Evolutionary conservation across 2,113 vertebrate genomes (phyloP), one percentile per base, ranked within the genome.

Genomic region (Archocentrus centrarchus): DNA sequence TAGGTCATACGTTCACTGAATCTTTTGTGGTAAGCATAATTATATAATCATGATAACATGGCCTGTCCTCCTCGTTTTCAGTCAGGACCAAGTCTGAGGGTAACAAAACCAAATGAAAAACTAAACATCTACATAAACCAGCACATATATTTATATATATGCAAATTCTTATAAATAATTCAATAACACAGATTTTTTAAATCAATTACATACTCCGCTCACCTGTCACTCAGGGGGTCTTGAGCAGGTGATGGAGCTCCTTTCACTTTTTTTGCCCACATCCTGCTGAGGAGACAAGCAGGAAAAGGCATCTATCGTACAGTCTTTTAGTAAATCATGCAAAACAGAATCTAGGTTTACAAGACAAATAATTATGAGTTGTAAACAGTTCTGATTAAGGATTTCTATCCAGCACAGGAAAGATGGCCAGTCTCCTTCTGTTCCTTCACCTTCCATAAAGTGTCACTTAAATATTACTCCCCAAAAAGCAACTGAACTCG

Each of bases 211-310:
- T 39, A 15, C 11, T 41, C 22, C 37, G 20, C 62, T 24, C 41
- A 64, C n/a, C 62, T 24, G 14, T 64, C n/a, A 13, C 37, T 37
- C 37, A 44, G 62, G n/a, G 22, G n/a, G 37, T 47, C 14, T 15
- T 15, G 13, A 47, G 44, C 44, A 47, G 13, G 14, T 47, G 13
- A 47, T 47, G 11, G 15, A 15, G 44, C 14, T 44, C n/a, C 37
- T 66, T 24, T 66, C 41, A 66, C 63, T 1, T 66, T 66, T 22
- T 39, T 39, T 39, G 8, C 8, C 41, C 39, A 66, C n/a, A 44
- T 66, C 4, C 0, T 44, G 44, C 41, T 0, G n/a, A 17, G n/a
- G 15, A 66, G 37, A 44, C 4, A 66, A 0, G 0, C 24, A 44
- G 35, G 37, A 63, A 63, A 39, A 7, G 62, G 7, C 41, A 37